A percentile compares a stretch with the other conserved stretches of the same genome.
These are phyloP conservation scores for Belgica antarctica DNA, from an alignment of 2,888 invertebrate species.

Conservation along the genomic window DNA sequence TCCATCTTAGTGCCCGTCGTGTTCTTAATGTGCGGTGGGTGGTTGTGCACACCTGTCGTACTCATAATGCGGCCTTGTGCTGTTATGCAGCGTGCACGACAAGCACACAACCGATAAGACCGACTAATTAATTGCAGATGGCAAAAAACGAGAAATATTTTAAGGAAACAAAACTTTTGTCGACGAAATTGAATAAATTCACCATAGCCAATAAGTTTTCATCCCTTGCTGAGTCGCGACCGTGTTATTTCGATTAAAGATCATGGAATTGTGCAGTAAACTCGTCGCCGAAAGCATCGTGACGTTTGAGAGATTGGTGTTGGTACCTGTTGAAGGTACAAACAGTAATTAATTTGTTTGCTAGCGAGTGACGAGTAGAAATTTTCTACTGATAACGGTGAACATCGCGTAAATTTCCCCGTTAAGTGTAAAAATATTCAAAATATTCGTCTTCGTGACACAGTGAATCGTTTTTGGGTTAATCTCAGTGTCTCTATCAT, in stretches of 20 bases:
- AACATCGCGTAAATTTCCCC: too few species aligned
- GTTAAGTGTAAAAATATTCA: neutral
- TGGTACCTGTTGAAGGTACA: slow-evolving; percentile 47
- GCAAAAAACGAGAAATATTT: too few species aligned
- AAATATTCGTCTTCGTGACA: too few species aligned
- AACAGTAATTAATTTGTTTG: neutral
- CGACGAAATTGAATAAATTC: neutral
- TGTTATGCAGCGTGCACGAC: slow-evolving; percentile 55
- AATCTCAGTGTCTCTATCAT: too few species aligned
- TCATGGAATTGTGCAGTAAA: slow-evolving; percentile 54
- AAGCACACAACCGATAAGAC: slow-evolving; percentile 56
- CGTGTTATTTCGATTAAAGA: slow-evolving; percentile 56
- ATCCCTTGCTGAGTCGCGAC: slow-evolving; percentile 56
- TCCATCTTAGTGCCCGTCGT: slow-evolving; percentile 32
- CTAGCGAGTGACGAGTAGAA: too few species aligned
- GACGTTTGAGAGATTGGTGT: slow-evolving; percentile 49
- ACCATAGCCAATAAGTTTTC: slow-evolving; percentile 56
- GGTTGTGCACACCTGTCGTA: slow-evolving; percentile 55
- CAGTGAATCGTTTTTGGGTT: too few species aligned
- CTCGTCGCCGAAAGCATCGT: slow-evolving; percentile 56
- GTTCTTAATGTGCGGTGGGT: slow-evolving; percentile 54
- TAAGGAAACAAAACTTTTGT: neutral
- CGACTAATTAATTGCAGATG: too few species aligned
- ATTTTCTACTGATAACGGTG: too few species aligned
- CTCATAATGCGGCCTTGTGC: slow-evolving; percentile 55